Evolutionary conservation across 35 echinoderm and acorn worm species (phyloP).

Genomic region (Nesometra sesokonis): DNA sequence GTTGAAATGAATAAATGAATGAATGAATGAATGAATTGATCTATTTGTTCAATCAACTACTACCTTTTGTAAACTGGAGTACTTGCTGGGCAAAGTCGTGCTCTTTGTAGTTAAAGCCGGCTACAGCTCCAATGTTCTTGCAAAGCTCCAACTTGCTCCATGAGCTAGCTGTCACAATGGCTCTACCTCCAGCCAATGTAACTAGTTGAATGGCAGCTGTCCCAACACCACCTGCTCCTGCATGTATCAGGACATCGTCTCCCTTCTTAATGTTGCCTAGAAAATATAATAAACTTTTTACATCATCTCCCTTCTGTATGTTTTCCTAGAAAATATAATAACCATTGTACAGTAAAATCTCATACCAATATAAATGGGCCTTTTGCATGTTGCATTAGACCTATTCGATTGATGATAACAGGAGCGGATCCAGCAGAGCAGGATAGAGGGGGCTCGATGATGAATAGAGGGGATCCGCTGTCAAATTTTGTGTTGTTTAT

Average conservation of each 20-base stretch:
- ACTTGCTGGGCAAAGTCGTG: constrained; percentile 57
- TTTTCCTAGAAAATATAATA: too few relatives aligned
- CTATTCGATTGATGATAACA: too few relatives aligned
- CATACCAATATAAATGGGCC: too few relatives aligned
- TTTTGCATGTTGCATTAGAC: too few relatives aligned
- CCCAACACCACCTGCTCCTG: constrained; percentile 78
- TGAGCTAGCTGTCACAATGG: constrained; percentile 86
- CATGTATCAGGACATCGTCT: constrained; percentile 64
- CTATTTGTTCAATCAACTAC: background rate
- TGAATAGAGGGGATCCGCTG: too few relatives aligned
- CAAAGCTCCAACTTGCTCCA: constrained; percentile 49
- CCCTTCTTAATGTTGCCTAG: constrained; percentile 37
- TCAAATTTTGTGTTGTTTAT: too few relatives aligned
- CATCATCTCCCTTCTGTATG: too few relatives aligned
- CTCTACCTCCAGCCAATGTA: constrained; percentile 31
- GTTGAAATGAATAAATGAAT: too few relatives aligned
- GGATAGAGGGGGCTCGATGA: too few relatives aligned
- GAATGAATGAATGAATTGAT: too few relatives aligned
- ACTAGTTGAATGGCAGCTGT: constrained; percentile 77
- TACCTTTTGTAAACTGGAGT: constrained; percentile 62
- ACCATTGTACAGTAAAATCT: too few relatives aligned
- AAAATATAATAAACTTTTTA: background rate
- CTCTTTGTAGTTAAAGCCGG: constrained; percentile 84
- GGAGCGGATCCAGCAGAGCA: too few relatives aligned
- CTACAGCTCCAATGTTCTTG: constrained; percentile 46